Evolutionary conservation across 2,888 invertebrate species (phyloP).

Genomic region (Drosophila cyrtoloma): DNA sequence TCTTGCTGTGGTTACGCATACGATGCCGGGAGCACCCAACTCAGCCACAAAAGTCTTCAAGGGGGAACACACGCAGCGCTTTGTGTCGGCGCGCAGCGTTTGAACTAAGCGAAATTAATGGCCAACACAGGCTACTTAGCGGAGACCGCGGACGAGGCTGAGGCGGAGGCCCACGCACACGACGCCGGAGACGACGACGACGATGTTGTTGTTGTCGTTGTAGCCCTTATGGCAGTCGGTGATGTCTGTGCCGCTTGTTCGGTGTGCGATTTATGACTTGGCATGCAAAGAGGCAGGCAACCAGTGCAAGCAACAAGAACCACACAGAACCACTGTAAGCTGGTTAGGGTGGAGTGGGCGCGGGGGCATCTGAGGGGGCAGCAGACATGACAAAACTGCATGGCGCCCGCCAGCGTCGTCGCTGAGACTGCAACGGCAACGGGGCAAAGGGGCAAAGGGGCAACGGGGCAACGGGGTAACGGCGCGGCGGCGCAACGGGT

Average conservation of each 20-base stretch:
- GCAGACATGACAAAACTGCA: slow-evolving; percentile 73
- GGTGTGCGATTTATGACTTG: slow-evolving; percentile 80
- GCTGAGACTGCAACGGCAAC: slow-evolving; percentile 42
- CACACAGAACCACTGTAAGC: slow-evolving; percentile 5
- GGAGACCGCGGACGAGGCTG: slow-evolving; percentile 19
- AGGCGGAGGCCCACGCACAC: slow-evolving; percentile 63
- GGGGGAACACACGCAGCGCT: slow-evolving; percentile 61
- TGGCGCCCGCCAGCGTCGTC: slow-evolving; percentile 81
- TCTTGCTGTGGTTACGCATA: slow-evolving; percentile 45
- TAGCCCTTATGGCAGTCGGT: slow-evolving; percentile 65
- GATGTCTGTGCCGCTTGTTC: slow-evolving; percentile 67
- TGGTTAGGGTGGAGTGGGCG: not conserved
- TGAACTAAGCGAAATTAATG: slow-evolving; percentile 79
- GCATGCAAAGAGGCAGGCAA: slow-evolving; percentile 67
- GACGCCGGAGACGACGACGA: slow-evolving; percentile 3
- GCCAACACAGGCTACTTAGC: slow-evolving; percentile 81
- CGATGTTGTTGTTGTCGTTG: slow-evolving; percentile 18
- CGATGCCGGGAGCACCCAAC: slow-evolving; percentile 7
- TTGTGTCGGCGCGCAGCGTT: slow-evolving; percentile 67
- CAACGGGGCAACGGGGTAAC: slow-evolving; percentile 19
- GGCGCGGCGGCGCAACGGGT: slow-evolving; percentile 62
- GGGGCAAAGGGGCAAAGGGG: slow-evolving; percentile 16
- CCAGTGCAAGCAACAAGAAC: slow-evolving; percentile 15
- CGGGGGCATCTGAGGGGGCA: not conserved
- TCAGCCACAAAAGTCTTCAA: slow-evolving; percentile 1